Evolutionary conservation across 2,797 vertebrate genomes (phyloP), one percentile per base, ranked within the genome.

Genomic region (Lerista edwardsae): DNA sequence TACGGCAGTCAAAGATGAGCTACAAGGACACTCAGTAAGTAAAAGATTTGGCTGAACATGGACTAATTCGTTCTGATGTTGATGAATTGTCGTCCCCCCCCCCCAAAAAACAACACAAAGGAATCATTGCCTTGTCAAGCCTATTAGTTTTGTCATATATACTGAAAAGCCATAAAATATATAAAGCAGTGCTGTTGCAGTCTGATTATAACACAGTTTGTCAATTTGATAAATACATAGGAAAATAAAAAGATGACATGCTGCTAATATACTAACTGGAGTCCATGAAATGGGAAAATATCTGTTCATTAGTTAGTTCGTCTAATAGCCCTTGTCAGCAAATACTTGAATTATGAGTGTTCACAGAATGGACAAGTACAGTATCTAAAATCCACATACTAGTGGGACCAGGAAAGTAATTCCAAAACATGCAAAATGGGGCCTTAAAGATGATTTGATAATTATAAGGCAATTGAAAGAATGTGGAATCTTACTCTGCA

Each of bases 391-490:
- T 31, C 64, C 6, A 12, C 31, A 34, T 44, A 39, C 17, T 15
- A 78, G 1, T 41, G 55, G 25, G 12, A 39, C 14, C 21, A 51
- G 2, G 6, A 15, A 39, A 29, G 3, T n/a, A 6, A 31, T 41
- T 55, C 23, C 47, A 14, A 65, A 25, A 31, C 6, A 21, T 78
- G 25, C 31, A 36, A 29, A 39, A 51, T 12, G 11, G 34, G 21
- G 6, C 10, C 6, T 75, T 31, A 17, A 29, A 47, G 2, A 73
- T n/a, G 23, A 62, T 44, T 44, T 10, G 17, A 57, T 6, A 69
- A 62, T 80, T 57, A 27, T 79, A 72, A 89, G 86, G 83, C 39
- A 79, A 39, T 0, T 0, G n/a, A 87, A 69, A 88, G 75, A 68
- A 93, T 15, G 17, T 47, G 8, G 73, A 10, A 23, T 17, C 6